Percentiles rank a stretch among this genome's conserved stretches.
Conservation (phyloP, 2,888 invertebrate species). For the Schizaphis graminum region DNA sequence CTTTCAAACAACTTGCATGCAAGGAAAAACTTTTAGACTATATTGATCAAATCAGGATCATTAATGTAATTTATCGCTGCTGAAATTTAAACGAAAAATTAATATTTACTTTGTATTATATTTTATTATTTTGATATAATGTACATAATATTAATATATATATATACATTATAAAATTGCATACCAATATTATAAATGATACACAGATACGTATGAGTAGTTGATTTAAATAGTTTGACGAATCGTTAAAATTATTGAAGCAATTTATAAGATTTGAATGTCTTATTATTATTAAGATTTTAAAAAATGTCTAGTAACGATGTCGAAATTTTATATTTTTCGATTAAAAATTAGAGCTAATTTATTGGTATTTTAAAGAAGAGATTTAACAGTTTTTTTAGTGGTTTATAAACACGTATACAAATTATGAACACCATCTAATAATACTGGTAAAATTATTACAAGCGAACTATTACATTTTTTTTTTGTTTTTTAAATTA, state of each 20-base stretch:
- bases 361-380: background rate
- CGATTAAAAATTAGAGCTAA: background rate
- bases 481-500: background rate
- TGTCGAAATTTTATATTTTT: background rate
- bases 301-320: background rate
- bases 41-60: background rate
- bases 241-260: background rate
- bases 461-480: background rate
- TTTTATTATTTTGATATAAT: background rate
- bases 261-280: background rate
- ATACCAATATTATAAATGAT: background rate
- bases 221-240: background rate
- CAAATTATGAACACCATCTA: background rate
- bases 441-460: background rate
- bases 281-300: background rate
- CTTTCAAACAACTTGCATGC: slow-evolving; percentile 2
- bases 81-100: background rate
- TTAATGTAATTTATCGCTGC: background rate
- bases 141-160: background rate
- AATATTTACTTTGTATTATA: background rate
- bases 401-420: background rate
- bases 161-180: background rate
- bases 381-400: background rate
- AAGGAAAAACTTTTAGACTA: slow-evolving; percentile 32
- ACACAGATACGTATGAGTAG: background rate